These are phyloP conservation scores for Andrena cerasifolii DNA, from an alignment of 1,140 invertebrate species.

Conservation along the genomic window DNA sequence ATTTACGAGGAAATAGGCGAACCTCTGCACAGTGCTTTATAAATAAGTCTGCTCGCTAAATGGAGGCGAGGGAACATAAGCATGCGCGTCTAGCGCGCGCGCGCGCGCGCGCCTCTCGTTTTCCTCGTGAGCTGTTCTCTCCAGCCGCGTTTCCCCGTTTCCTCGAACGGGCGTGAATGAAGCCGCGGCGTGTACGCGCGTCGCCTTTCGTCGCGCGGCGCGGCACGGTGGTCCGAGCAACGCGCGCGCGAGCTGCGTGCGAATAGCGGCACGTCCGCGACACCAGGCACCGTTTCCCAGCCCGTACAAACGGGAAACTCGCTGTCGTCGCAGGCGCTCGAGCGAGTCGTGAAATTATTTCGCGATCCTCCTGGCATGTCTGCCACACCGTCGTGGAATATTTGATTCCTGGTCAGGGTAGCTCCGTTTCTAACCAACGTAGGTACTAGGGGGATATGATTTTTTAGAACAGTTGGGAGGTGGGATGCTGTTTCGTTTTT, in stretches of 20 bases:
- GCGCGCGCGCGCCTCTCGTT: neutral
- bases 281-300: constrained; percentile 7
- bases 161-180: constrained; percentile 44
- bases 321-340: constrained; percentile 14
- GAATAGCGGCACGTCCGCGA: constrained; percentile 46
- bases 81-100: constrained; percentile 5
- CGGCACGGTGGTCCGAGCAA: neutral
- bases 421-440: too few species aligned
- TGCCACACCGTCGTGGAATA: too few species aligned
- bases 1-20: constrained; percentile 22
- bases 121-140: constrained; percentile 3
- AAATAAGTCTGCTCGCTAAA: constrained; percentile 33
- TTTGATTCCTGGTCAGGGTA: too few species aligned
- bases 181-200: neutral
- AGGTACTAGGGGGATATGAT: too few species aligned
- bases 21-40: constrained; percentile 16
- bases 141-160: constrained; percentile 29
- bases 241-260: constrained; percentile 5
- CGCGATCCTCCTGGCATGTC: too few species aligned
- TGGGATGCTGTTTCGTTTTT: too few species aligned
- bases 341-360: neutral
- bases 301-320: constrained; percentile 33
- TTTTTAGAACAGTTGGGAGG: too few species aligned
- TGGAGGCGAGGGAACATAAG: constrained; percentile 20
- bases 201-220: neutral